Evolutionary conservation across 2,797 vertebrate species (phyloP).

Genomic region (Rhincodon typus): DNA sequence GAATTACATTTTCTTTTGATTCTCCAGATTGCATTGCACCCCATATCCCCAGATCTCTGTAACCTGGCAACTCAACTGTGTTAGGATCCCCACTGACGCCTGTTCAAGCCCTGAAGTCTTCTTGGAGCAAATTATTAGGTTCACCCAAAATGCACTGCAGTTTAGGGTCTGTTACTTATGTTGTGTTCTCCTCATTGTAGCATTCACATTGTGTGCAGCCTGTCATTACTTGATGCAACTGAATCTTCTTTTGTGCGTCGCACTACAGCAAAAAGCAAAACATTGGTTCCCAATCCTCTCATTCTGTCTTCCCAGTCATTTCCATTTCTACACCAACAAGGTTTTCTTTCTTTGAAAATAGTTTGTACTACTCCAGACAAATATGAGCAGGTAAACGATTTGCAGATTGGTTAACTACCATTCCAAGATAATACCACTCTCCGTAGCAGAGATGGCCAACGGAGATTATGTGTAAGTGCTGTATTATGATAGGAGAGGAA

Average conservation of each 20-base stretch:
- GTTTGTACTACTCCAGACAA: not conserved
- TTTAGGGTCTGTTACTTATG: not conserved
- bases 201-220: not conserved
- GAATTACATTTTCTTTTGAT: not conserved
- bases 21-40: not conserved
- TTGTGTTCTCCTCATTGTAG: not conserved
- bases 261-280: not conserved
- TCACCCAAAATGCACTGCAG: not conserved
- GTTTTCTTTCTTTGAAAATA: not conserved
- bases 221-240: not conserved
- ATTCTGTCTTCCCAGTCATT: not conserved
- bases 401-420: not conserved
- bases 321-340: not conserved
- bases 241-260: not conserved
- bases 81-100: not conserved
- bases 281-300: not conserved
- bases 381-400: not conserved
- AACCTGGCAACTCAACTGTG: not conserved
- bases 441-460: not conserved
- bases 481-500: not conserved
- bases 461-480: too few relatives aligned
- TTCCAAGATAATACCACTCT: not conserved
- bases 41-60: not conserved
- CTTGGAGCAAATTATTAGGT: constrained; percentile 3
- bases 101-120: not conserved